A percentile compares a stretch with the other conserved stretches of the same genome.
Conservation (phyloP, 2,113 vertebrate species). For the Genyomyrus donnyi region DNA sequence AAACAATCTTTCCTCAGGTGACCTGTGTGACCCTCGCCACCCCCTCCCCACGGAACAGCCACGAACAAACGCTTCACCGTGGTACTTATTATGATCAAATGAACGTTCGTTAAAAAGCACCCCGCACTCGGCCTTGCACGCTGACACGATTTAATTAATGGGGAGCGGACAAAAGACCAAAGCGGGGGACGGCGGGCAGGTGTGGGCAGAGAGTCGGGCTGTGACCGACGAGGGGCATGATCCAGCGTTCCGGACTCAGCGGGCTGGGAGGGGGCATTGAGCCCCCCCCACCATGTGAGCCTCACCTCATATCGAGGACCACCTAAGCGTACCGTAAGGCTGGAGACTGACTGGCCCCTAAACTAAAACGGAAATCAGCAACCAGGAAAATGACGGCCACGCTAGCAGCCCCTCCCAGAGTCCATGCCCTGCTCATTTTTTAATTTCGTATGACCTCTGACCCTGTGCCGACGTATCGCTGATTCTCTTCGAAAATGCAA, state of each 20-base stretch:
- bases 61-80: slow-evolving; percentile 46
- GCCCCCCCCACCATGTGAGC: not conserved
- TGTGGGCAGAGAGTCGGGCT: slow-evolving; percentile 44
- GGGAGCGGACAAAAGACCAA: slow-evolving; percentile 67
- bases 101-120: slow-evolving; percentile 65
- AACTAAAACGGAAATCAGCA: not conserved
- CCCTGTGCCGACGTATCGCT: not conserved
- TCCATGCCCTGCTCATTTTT: not conserved
- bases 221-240: slow-evolving; percentile 46
- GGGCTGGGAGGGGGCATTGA: not conserved
- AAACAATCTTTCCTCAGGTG: slow-evolving; percentile 59
- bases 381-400: not conserved
- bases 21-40: slow-evolving; percentile 39
- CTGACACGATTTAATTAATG: slow-evolving; percentile 67
- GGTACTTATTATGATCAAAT: slow-evolving; percentile 67
- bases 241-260: not conserved
- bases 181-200: slow-evolving; percentile 64
- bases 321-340: not conserved
- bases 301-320: not conserved
- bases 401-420: not conserved
- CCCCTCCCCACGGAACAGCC: slow-evolving; percentile 25
- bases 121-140: slow-evolving; percentile 47
- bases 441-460: not conserved
- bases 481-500: not conserved
- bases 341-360: not conserved